Base-by-base conservation (phyloP, 1,140 invertebrate genomes). In the Centruroides sculpturatus region DNA sequence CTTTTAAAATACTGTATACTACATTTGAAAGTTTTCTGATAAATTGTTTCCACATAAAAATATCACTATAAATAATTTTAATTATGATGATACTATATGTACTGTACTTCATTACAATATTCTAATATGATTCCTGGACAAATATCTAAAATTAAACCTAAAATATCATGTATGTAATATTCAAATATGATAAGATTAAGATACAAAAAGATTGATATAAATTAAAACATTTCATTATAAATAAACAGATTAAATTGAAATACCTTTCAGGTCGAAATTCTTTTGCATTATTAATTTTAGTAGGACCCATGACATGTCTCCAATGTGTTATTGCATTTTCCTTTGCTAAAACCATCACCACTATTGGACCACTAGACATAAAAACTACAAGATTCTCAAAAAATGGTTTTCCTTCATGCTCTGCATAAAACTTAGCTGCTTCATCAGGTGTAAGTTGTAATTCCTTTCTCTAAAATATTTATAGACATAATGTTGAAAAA, bases 351-450 rank as follows among this genome's bases (percentile, higher is more conserved):
- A 85, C 82, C 9, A 88, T 69, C 0, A 81, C 84, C 47, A 87
- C 75, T 35, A 89, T 79, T 0, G 85, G 81, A 0, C 81, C 85
- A 59, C 82, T 82, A 1, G 86, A 85, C 74, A 91, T 85, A 64
- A 85, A 82, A 0, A 85, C 79, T 3, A 91, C 81, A 47, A 90
- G 74, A 68, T 83, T 79, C 10, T 84, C 81, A 69, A 87, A 92
- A 62, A 82, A 80, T 12, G 81, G 69, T 53, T 81, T 80, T 0
- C 83, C 84, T 70, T 82, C 85, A 71, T 83, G 81, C 51, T 88
- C 81, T 0, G 74, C 75, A 72, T 89, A 90, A 63, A 92, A 84
- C 71, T 91, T 86, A 4, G 85, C 85, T 0, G 83, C 85, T 70
- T 89, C 82, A 72, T 90, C 87, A 0, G 85, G 82, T 5, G 84